These are phyloP conservation scores for Agrypnia vestita DNA, from an alignment of 1,140 invertebrate species.

Conservation along the genomic window DNA sequence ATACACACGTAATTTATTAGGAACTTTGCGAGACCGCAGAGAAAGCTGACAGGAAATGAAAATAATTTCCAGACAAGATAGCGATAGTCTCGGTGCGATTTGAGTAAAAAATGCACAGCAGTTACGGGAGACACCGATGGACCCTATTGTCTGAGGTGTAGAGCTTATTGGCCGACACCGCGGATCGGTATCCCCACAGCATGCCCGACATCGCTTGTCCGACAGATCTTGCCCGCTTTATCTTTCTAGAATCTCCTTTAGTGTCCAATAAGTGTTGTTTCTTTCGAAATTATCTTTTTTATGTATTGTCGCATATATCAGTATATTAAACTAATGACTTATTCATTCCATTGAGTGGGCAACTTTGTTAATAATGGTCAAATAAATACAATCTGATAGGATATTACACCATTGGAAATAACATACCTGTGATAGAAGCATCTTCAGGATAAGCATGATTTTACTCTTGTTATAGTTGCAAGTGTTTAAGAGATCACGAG, in stretches of 20 bases:
- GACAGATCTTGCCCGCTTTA: slow-evolving; percentile 54
- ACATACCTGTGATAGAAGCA: slow-evolving; percentile 73
- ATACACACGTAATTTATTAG: no score
- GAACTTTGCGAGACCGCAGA: no score
- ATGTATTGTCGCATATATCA: not conserved
- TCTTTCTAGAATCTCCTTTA: slow-evolving; percentile 52
- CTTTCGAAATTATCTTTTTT: not conserved
- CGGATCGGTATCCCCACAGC: slow-evolving; percentile 17
- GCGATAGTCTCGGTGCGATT: no score
- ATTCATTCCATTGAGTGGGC: slow-evolving; percentile 40
- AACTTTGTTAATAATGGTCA: slow-evolving; percentile 17
- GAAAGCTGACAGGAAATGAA: no score
- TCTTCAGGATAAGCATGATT: slow-evolving; percentile 73
- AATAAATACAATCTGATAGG: slow-evolving; percentile 11
- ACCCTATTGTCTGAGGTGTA: slow-evolving; percentile 57
- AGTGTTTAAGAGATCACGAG: not conserved
- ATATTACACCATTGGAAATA: slow-evolving; percentile 57
- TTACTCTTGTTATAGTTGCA: slow-evolving; percentile 68
- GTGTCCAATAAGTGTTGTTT: slow-evolving; percentile 43
- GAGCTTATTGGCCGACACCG: slow-evolving; percentile 58
- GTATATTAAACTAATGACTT: slow-evolving; percentile 7
- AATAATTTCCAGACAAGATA: no score
- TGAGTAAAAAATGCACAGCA: not conserved
- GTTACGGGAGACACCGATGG: slow-evolving; percentile 32
- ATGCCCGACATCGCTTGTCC: not conserved